A percentile compares a stretch with the other conserved stretches of the same genome.
These are phyloP conservation scores for Stenotaenia linearis DNA, from an alignment of 2,888 invertebrate species.

Conservation along the genomic window DNA sequence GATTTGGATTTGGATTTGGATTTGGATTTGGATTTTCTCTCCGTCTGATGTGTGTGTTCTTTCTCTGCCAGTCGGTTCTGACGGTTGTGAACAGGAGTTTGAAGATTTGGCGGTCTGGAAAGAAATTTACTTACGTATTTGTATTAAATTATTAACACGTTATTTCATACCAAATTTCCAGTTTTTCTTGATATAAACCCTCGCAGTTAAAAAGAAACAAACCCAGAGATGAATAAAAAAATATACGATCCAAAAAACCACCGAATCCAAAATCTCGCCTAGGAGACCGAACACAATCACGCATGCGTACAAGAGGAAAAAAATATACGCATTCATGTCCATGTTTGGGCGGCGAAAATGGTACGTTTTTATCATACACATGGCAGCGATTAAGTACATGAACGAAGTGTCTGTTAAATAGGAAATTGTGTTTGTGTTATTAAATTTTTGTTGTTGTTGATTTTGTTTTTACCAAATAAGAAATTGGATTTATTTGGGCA, in stretches of 20 bases:
- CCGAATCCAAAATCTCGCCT: constrained; percentile 39
- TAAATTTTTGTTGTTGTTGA: neutral
- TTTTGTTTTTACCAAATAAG: constrained; percentile 70
- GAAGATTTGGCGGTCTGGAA: neutral
- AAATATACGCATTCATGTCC: constrained; percentile 72
- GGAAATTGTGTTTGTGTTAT: neutral
- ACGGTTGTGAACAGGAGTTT: neutral
- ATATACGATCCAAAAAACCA: constrained; percentile 30
- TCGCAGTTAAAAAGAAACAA: neutral
- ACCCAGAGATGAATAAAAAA: neutral
- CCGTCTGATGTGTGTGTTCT: neutral
- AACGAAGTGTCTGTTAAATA: constrained; percentile 71
- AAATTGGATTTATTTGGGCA: constrained; percentile 85
- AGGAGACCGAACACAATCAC: constrained; percentile 55
- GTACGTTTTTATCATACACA: constrained; percentile 80
- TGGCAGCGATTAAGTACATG: constrained; percentile 83
- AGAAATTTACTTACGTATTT: neutral
- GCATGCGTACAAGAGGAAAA: constrained; percentile 68
- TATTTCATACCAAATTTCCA: no score
- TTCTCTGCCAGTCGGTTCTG: neutral
- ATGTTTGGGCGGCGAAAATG: constrained; percentile 83
- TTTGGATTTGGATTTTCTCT: no score
- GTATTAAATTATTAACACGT: no score
- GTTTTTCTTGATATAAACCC: neutral
- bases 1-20: no score